Conservation (phyloP, 2,797 vertebrate species). For the Bovichtus variegatus region DNA sequence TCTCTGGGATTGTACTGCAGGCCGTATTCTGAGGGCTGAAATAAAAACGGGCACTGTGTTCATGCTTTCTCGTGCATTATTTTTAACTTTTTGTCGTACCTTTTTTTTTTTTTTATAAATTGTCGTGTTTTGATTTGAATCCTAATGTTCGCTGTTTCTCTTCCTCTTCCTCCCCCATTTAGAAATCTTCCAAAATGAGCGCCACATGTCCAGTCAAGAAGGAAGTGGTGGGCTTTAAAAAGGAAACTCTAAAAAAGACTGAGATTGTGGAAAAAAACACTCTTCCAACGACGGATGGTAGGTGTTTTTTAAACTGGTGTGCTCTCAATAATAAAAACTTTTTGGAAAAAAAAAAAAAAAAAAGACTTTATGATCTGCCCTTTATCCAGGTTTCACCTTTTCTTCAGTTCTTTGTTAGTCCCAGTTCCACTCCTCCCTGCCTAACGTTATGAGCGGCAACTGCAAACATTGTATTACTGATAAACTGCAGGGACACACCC, state of each 20-base stretch:
- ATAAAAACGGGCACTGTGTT: background rate
- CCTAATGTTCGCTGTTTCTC: background rate
- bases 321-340: background rate
- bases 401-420: background rate
- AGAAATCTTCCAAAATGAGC: constrained; percentile 75
- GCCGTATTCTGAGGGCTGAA: background rate
- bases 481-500: constrained; percentile 40
- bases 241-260: constrained; percentile 67
- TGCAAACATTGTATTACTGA: constrained; percentile 47
- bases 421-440: background rate
- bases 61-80: background rate
- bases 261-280: constrained; percentile 57
- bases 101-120: too few species aligned
- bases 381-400: constrained; percentile 15
- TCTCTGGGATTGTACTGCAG: constrained; percentile 43
- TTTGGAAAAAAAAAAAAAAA: too few species aligned
- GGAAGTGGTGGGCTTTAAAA: constrained; percentile 76
- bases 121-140: background rate
- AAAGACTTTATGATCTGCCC: background rate
- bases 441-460: background rate
- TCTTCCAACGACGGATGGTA: constrained; percentile 78
- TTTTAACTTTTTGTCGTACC: background rate
- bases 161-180: background rate
- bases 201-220: constrained; percentile 47
- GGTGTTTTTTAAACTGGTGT: constrained; percentile 18